Percentiles rank a stretch among this genome's conserved stretches.
Evolutionary conservation across 1,140 invertebrate genomes (phyloP).

Genomic region (Magallana angulata): DNA sequence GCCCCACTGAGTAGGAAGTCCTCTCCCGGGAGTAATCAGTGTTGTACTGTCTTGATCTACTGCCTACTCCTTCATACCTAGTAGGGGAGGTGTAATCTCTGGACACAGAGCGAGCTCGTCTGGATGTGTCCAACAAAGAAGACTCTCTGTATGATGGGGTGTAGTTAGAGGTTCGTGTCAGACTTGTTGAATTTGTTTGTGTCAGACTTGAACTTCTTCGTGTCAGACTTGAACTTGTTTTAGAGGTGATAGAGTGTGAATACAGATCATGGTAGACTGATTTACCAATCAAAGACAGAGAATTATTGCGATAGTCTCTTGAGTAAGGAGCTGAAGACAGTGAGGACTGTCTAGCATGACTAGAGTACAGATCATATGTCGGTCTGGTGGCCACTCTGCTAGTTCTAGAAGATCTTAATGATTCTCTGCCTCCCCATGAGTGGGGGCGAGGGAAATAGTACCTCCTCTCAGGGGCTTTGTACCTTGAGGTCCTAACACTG

Average conservation of each 20-base stretch:
- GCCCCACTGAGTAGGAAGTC: slow-evolving; percentile 11
- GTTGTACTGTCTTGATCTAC: background rate
- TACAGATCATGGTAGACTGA: slow-evolving; percentile 48
- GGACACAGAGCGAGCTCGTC: background rate
- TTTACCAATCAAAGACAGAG: slow-evolving; percentile 50
- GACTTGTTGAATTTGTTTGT: background rate
- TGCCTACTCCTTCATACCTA: slow-evolving; percentile 3
- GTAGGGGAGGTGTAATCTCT: slow-evolving; percentile 3
- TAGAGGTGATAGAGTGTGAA: slow-evolving; percentile 3
- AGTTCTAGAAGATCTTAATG: background rate
- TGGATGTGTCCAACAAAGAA: background rate
- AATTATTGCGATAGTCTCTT: slow-evolving; percentile 36
- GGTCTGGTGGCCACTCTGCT: background rate
- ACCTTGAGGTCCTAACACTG: slow-evolving; percentile 17
- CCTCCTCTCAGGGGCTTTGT: slow-evolving; percentile 15
- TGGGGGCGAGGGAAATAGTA: slow-evolving; percentile 26
- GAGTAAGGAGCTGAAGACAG: background rate
- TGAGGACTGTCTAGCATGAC: background rate
- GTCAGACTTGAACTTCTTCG: slow-evolving; percentile 9
- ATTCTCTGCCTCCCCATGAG: slow-evolving; percentile 30
- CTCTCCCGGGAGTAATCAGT: background rate
- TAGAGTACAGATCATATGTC: slow-evolving; percentile 5
- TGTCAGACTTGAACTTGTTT: slow-evolving; percentile 13
- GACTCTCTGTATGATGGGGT: slow-evolving; percentile 7
- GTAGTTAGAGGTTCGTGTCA: slow-evolving; percentile 5